Conservation (phyloP, 1,140 invertebrate genomes). For the Drosophila willistoni region DNA sequence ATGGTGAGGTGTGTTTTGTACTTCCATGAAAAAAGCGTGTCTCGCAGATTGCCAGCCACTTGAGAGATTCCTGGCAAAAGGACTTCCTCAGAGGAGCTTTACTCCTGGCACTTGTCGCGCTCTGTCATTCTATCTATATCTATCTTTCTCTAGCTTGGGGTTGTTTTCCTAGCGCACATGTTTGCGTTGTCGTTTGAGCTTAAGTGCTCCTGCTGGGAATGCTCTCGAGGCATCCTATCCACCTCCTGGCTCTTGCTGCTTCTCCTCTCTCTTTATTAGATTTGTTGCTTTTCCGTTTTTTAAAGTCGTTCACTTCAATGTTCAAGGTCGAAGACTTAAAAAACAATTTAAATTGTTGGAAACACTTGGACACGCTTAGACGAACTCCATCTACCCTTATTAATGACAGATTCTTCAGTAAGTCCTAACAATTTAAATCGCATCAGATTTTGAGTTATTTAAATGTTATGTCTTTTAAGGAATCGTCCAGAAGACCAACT, state of each 20-base stretch:
- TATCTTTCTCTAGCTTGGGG: slow-evolving; percentile 2
- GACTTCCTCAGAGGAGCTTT: background rate
- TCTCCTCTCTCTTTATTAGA: background rate
- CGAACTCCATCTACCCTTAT: background rate
- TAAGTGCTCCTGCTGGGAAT: slow-evolving; percentile 40
- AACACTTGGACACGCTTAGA: background rate
- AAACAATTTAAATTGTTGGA: slow-evolving; percentile 29
- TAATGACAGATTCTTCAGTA: background rate
- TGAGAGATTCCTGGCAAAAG: background rate
- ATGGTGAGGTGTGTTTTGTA: slow-evolving; percentile 2
- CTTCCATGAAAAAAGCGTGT: slow-evolving; percentile 11
- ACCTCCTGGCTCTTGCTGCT: background rate
- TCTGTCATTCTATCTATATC: slow-evolving; percentile 30
- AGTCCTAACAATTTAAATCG: too few species aligned
- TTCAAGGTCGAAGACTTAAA: slow-evolving; percentile 27
- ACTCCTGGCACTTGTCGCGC: slow-evolving; percentile 14
- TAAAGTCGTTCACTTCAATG: slow-evolving; percentile 48
- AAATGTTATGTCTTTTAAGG: too few species aligned
- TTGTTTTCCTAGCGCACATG: slow-evolving; percentile 49
- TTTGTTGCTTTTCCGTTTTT: slow-evolving; percentile 21
- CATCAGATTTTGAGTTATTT: too few species aligned
- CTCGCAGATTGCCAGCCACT: slow-evolving; percentile 51
- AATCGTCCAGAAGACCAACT: too few species aligned
- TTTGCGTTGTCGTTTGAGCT: slow-evolving; percentile 56
- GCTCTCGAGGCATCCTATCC: background rate